Evolutionary conservation across 2,888 invertebrate species (phyloP).

Genomic region (Lepidonotus clava): DNA sequence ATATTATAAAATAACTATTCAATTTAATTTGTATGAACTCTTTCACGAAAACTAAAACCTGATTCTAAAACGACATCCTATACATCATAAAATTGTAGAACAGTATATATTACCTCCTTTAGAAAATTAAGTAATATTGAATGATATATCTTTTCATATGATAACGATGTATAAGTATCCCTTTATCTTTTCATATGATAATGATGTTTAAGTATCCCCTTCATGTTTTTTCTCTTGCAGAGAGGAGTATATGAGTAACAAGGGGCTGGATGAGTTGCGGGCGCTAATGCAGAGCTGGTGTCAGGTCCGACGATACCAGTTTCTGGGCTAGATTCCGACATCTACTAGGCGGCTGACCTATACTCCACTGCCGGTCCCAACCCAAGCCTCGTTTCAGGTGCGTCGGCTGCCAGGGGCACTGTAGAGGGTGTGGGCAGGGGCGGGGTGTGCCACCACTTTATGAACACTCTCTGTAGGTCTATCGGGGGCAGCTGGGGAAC

Average conservation of each 20-base stretch:
- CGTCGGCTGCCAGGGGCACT: background rate
- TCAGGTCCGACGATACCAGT: background rate
- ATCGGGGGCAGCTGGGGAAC: constrained; percentile 1
- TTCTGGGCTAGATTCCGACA: background rate
- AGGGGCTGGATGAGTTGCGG: background rate
- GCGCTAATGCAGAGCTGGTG: background rate
- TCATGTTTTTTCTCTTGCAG: background rate
- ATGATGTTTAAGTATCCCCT: no score
- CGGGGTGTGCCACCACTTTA: background rate
- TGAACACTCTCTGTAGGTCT: background rate
- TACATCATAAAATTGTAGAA: background rate
- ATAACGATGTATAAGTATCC: background rate
- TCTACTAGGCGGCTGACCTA: background rate
- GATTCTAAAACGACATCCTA: background rate
- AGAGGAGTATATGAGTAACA: constrained; percentile 3
- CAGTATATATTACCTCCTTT: background rate
- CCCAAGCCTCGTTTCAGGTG: background rate
- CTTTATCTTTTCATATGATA: no score
- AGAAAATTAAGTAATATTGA: background rate
- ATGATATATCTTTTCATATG: background rate
- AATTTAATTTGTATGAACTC: background rate
- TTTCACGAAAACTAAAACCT: background rate
- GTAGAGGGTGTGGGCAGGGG: background rate
- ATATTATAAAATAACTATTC: background rate
- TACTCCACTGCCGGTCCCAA: background rate